Percentiles rank a stretch among this genome's conserved stretches.
Conservation (phyloP, 1,140 invertebrate species). For the Neomicropteryx cornuta region DNA sequence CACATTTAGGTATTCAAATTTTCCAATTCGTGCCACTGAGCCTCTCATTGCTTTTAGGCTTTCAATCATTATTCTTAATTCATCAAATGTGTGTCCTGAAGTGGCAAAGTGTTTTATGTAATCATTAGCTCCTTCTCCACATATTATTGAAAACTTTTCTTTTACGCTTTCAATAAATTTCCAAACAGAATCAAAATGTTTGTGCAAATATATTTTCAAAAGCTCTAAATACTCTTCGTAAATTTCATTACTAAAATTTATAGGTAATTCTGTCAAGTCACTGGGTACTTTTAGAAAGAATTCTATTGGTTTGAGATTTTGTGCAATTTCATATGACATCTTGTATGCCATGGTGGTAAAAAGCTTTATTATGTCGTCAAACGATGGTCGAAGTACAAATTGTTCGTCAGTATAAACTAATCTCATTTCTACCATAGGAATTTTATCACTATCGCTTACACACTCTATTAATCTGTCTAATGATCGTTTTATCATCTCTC, state of each 20-base stretch:
- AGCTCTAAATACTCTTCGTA: conserved; percentile 27
- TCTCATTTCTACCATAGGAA: conserved; percentile 29
- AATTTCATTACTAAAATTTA: conserved; percentile 33
- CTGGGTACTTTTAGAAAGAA: conserved; percentile 32
- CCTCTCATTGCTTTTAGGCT: no score
- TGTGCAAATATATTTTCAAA: conserved; percentile 27
- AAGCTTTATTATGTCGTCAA: conserved; percentile 29
- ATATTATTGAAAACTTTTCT: conserved; percentile 27
- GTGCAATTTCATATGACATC: conserved; percentile 31
- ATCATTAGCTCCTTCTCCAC: conserved; percentile 23
- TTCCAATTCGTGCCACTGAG: no score
- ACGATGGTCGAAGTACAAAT: conserved; percentile 34
- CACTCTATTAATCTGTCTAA: conserved; percentile 29
- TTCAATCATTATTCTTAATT: no score
- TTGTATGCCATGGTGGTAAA: conserved; percentile 32
- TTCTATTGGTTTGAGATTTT: conserved; percentile 38
- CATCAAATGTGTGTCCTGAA: no score
- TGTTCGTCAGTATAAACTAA: conserved; percentile 37
- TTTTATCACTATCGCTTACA: conserved; percentile 23
- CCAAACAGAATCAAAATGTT: conserved; percentile 26
- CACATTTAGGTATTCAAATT: no score
- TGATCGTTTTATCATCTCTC: conserved; percentile 36
- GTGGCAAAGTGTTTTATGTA: no score
- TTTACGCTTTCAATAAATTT: conserved; percentile 27
- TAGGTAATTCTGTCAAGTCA: conserved; percentile 26